Conservation (phyloP, 1,140 invertebrate genomes). For the Cherax destructor region DNA sequence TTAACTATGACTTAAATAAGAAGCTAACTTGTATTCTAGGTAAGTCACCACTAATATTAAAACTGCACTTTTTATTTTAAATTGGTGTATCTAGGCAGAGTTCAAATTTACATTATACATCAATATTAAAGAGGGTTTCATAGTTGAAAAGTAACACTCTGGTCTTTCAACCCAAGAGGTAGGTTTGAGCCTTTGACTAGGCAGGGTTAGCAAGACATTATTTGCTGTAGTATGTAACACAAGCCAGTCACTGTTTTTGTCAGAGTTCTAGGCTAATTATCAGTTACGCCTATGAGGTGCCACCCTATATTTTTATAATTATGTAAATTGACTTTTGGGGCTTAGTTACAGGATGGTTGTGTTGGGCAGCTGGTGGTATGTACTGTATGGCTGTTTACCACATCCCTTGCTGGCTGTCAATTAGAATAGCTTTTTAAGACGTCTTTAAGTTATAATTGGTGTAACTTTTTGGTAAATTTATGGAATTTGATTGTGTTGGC, state of each 20-base stretch:
- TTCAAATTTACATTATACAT: background rate
- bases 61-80: background rate
- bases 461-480: slow-evolving; percentile 47
- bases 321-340: background rate
- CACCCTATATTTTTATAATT: background rate
- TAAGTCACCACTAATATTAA: background rate
- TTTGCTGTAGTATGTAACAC: background rate
- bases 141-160: background rate
- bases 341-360: background rate
- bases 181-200: background rate
- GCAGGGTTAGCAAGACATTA: background rate
- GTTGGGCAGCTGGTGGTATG: background rate
- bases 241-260: background rate
- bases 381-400: background rate
- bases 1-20: too few species aligned
- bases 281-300: background rate
- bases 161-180: background rate
- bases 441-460: slow-evolving; percentile 45
- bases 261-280: background rate
- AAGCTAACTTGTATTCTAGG: too few species aligned
- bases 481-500: slow-evolving; percentile 38
- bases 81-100: background rate
- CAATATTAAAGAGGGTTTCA: background rate
- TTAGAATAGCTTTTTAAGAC: slow-evolving; percentile 29
- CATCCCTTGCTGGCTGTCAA: slow-evolving; percentile 22